These are phyloP conservation scores for Erythrocercus mccallii DNA, from an alignment of 2,113 vertebrate genomes.

Conservation along the genomic window DNA sequence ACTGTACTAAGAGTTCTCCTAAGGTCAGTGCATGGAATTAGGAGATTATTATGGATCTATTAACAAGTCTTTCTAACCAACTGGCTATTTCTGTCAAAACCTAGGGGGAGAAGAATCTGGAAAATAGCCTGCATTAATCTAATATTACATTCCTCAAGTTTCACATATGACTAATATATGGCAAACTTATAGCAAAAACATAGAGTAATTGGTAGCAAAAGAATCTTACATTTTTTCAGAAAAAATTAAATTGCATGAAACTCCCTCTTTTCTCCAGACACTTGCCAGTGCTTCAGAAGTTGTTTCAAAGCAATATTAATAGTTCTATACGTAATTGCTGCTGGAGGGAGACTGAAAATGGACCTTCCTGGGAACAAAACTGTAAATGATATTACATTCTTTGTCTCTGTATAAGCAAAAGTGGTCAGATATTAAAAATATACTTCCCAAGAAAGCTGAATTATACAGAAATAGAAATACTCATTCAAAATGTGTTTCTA, in stretches of 20 bases:
- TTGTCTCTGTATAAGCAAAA: slow-evolving; percentile 39
- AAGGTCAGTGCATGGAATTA: not conserved
- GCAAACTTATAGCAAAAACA: not conserved
- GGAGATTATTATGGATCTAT: not conserved
- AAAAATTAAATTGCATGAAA: not conserved
- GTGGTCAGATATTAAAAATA: slow-evolving; percentile 48
- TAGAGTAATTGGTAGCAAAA: not conserved
- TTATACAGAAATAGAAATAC: slow-evolving; percentile 44
- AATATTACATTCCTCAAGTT: not conserved
- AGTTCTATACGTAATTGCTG: slow-evolving; percentile 22
- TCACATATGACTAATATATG: not conserved
- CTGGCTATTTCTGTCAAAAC: not conserved
- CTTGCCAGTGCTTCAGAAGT: not conserved
- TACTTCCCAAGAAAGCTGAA: slow-evolving; percentile 54
- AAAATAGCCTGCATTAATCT: not conserved
- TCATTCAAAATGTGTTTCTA: slow-evolving; percentile 38
- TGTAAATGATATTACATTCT: slow-evolving; percentile 7
- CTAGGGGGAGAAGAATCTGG: not conserved
- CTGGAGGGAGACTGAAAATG: slow-evolving; percentile 27
- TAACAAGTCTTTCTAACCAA: not conserved
- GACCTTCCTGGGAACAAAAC: slow-evolving; percentile 15
- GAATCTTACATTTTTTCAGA: not conserved
- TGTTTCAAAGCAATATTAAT: slow-evolving; percentile 50
- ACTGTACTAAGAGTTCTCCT: not conserved
- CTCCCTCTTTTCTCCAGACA: not conserved